These are phyloP conservation scores for Apeira syringaria DNA, from an alignment of 2,888 invertebrate species.

Conservation along the genomic window DNA sequence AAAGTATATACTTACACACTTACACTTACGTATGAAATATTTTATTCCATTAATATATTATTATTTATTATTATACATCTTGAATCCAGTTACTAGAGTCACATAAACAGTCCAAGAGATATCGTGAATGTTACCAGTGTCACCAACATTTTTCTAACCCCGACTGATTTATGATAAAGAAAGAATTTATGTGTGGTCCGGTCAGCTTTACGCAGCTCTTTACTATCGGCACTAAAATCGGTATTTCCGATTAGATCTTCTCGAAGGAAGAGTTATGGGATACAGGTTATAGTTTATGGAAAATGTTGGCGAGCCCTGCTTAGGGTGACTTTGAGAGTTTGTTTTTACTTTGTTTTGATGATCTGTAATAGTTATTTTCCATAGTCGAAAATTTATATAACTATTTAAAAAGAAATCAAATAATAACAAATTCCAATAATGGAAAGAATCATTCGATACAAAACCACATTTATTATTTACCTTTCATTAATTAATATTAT, in stretches of 20 bases:
- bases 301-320: slow-evolving; percentile 24
- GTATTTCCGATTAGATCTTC: slow-evolving; percentile 39
- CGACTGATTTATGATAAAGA: slow-evolving; percentile 51
- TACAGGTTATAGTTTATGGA: slow-evolving; percentile 31
- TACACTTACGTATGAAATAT: too few relatives aligned
- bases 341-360: neutral
- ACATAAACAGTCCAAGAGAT: slow-evolving; percentile 35
- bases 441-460: too few relatives aligned
- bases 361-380: too few relatives aligned
- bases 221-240: slow-evolving; percentile 41
- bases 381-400: too few relatives aligned
- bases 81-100: slow-evolving; percentile 18
- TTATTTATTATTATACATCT: neutral
- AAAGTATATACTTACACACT: too few relatives aligned
- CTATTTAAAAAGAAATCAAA: too few relatives aligned
- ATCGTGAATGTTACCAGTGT: slow-evolving; percentile 46
- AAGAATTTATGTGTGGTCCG: slow-evolving; percentile 46
- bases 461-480: slow-evolving; percentile 14
- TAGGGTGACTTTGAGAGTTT: slow-evolving; percentile 1
- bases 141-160: slow-evolving; percentile 40
- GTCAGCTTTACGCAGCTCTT: slow-evolving; percentile 45
- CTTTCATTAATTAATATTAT: slow-evolving; percentile 19
- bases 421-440: too few relatives aligned
- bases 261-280: slow-evolving; percentile 32
- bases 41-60: too few relatives aligned